Base-by-base conservation (phyloP, 2,113 vertebrate species). In the Anarrhichthys ocellatus region DNA sequence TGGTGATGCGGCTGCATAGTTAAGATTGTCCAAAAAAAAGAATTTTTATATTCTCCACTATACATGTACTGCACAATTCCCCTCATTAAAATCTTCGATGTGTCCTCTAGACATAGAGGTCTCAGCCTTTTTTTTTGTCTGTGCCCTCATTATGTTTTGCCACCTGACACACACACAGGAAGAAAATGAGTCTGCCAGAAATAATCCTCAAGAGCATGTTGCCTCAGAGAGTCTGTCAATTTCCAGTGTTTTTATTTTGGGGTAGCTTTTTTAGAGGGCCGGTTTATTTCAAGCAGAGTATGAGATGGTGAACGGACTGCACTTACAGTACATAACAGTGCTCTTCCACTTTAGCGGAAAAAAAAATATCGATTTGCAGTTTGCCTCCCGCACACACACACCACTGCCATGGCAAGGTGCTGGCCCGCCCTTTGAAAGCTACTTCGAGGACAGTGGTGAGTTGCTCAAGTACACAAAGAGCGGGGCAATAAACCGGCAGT, bases 71-170 rank as follows among this genome's bases (percentile, higher is more conserved):
- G 1, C n/a, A 61, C 36, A 27, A 7, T 11, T 42, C 62, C 4
- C 7, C 11, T 58, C 18, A 9, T 54, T 15, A 14, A 44, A 40
- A 34, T 9, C 34, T 24, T 27, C 9, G 42, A 29, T 38, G 44
- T 78, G 24, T 76, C 48, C 24, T 73, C 34, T 36, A 17, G 79
- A 66, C 48, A 27, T 27, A 24, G 4, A 58, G n/a, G n/a, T 24
- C n/a, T n/a, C 11, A 1, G n/a, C 36, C 52, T 66, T 42, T 10
- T 73, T 71, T 44, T 46, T 14, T 56, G 52, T 54, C 18, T 48
- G 17, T 68, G 73, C 66, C 71, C 80, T 89, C 81, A 82, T 90
- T 87, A 86, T 80, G 34, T 70, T 84, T 81, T 81, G 76, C 61
- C 87, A 90, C 77, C 87, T 88, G 77, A 77, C 74, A 63, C 73